phyloP scores from a whole-genome alignment of 2,797 vertebrate genomes.

The Austrolebias charrua region DNA sequence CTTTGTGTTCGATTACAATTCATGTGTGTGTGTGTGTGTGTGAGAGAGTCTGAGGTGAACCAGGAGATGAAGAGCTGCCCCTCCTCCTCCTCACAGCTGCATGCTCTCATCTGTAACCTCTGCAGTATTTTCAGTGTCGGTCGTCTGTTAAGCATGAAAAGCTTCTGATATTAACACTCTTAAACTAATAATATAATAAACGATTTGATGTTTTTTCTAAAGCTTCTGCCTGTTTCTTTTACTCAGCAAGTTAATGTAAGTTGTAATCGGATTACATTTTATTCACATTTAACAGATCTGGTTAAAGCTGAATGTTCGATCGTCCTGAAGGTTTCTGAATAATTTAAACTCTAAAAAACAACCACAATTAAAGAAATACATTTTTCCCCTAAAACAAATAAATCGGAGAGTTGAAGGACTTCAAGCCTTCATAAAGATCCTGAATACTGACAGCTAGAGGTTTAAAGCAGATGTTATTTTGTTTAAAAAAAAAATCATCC shows the following conservation, averaged over 20 bases:
- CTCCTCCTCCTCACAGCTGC: constrained; percentile 54
- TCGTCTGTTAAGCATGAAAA: constrained; percentile 79
- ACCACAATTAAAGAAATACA: not conserved
- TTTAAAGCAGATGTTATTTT: too few species aligned
- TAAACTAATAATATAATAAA: constrained; percentile 78
- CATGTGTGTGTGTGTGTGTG: not conserved
- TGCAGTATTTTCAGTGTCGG: constrained; percentile 58
- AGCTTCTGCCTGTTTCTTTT: constrained; percentile 16
- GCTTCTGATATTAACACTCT: constrained; percentile 48
- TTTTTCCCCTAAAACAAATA: too few species aligned
- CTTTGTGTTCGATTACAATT: constrained; percentile 25
- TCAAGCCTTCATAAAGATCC: too few species aligned
- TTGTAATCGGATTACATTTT: not conserved
- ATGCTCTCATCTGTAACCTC: constrained; percentile 62
- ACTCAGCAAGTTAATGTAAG: not conserved
- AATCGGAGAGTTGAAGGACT: too few species aligned
- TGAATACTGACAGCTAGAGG: too few species aligned
- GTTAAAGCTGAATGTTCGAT: too few species aligned
- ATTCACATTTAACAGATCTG: too few species aligned
- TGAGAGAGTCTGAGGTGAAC: constrained; percentile 26
- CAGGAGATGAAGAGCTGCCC: constrained; percentile 51
- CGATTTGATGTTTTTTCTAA: constrained; percentile 76
- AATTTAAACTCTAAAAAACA: not conserved
- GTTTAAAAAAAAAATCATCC: too few species aligned
- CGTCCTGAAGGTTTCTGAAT: too few species aligned